These are phyloP conservation scores for Remorina albescens DNA, from an alignment of 2,797 vertebrate genomes.

Conservation along the genomic window DNA sequence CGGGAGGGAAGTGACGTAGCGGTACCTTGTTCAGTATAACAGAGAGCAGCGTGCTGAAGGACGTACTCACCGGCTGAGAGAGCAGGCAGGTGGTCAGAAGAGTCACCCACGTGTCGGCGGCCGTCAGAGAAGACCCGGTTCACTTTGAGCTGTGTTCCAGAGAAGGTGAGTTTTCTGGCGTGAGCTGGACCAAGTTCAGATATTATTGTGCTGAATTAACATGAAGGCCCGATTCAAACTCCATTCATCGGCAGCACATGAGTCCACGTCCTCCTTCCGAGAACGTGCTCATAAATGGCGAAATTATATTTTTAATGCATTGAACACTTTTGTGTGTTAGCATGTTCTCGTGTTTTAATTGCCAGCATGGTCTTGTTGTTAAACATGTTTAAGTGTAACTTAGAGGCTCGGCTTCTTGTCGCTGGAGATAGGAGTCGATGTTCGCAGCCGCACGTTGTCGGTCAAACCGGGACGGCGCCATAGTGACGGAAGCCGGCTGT, in stretches of 20 bases:
- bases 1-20: conserved; percentile 28
- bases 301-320: neutral
- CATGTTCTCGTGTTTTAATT: neutral
- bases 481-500: conserved; percentile 26
- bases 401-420: too few species aligned
- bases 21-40: conserved; percentile 1
- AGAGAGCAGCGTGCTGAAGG: conserved; percentile 36
- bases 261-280: neutral
- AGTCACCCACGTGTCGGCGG: conserved; percentile 21
- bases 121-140: conserved; percentile 21
- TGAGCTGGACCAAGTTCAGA: neutral
- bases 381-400: too few species aligned
- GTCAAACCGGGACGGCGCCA: conserved; percentile 48
- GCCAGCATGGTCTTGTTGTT: neutral
- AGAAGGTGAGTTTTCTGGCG: conserved; percentile 72
- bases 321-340: rapidly evolving
- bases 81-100: too few species aligned
- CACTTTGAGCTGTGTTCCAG: neutral
- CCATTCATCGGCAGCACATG: rapidly evolving
- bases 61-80: conserved; percentile 15
- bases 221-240: neutral
- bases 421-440: rapidly evolving
- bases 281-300: rapidly evolving
- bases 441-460: neutral
- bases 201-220: neutral